These are phyloP conservation scores for Tribolium madens DNA, from an alignment of 1,140 invertebrate species.

Conservation along the genomic window DNA sequence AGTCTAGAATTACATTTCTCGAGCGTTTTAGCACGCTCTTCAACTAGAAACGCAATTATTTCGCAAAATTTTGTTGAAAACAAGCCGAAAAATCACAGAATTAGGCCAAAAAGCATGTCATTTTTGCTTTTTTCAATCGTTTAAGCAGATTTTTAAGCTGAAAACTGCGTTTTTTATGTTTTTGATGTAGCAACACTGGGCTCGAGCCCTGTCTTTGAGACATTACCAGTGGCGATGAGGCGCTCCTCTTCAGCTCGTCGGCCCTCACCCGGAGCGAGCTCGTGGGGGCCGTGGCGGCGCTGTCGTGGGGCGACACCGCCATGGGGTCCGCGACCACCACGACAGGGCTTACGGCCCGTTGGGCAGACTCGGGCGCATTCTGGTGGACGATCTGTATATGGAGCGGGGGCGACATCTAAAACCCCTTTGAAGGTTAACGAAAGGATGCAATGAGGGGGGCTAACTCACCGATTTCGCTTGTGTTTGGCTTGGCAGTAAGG, in stretches of 20 bases:
- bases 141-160: too few species aligned
- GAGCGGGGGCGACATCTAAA: constrained; percentile 53
- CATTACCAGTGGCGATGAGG: constrained; percentile 71
- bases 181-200: too few species aligned
- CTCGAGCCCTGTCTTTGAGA: neutral
- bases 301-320: constrained; percentile 48
- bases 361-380: constrained; percentile 44
- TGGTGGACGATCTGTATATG: constrained; percentile 52
- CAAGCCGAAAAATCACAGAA: too few species aligned
- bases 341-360: constrained; percentile 62
- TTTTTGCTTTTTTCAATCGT: too few species aligned
- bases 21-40: too few species aligned
- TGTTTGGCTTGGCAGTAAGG: constrained; percentile 71
- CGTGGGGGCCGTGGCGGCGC: constrained; percentile 59
- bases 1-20: too few species aligned
- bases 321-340: constrained; percentile 61
- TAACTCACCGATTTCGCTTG: constrained; percentile 51
- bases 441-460: too few species aligned
- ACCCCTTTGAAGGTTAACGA: too few species aligned
- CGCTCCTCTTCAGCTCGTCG: constrained; percentile 70
- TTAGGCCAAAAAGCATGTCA: too few species aligned
- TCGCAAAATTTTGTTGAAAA: too few species aligned
- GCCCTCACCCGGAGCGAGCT: constrained; percentile 66
- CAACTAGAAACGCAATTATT: too few species aligned
- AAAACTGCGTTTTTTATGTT: too few species aligned